A percentile compares a stretch with the other conserved stretches of the same genome.
These are phyloP conservation scores for Austrolebias charrua DNA, from an alignment of 2,797 vertebrate genomes.

Conservation along the genomic window DNA sequence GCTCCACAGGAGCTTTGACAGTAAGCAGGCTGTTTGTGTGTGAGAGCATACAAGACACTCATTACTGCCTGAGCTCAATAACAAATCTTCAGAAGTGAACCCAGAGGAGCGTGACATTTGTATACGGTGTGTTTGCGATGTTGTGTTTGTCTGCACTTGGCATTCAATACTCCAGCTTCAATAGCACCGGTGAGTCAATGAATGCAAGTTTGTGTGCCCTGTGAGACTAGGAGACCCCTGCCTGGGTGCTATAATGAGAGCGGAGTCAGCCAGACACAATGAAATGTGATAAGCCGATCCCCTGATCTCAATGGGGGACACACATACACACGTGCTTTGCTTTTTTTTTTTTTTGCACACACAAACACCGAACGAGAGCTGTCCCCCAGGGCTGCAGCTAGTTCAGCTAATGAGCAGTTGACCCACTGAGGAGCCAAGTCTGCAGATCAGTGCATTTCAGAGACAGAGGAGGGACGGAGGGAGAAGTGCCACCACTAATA, in stretches of 20 bases:
- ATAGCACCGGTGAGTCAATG: constrained; percentile 15
- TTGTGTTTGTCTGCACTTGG: constrained; percentile 43
- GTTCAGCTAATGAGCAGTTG: constrained; percentile 79
- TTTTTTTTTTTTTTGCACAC: constrained; percentile 6
- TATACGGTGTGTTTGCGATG: constrained; percentile 38
- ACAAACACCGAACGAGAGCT: constrained; percentile 49
- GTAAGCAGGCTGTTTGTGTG: constrained; percentile 76
- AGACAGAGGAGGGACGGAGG: constrained; percentile 41
- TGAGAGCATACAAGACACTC: constrained; percentile 34
- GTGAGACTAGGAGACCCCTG: constrained; percentile 65
- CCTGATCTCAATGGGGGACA: constrained; percentile 54
- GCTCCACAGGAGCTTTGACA: constrained; percentile 88
- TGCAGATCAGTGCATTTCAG: constrained; percentile 67
- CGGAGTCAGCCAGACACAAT: constrained; percentile 74
- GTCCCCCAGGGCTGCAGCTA: constrained; percentile 67
- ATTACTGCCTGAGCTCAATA: constrained; percentile 50
- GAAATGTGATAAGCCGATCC: constrained; percentile 73
- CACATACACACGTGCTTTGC: constrained; percentile 17
- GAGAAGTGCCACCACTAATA: constrained; percentile 31
- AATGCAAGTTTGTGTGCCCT: constrained; percentile 30
- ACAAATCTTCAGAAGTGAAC: constrained; percentile 28
- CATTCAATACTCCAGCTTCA: constrained; percentile 31
- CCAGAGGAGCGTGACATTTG: constrained; percentile 49
- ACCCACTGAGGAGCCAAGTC: constrained; percentile 71
- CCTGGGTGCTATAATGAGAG: constrained; percentile 75